phyloP scores from a whole-genome alignment of 2,113 vertebrate species.

The Microcebus tavaratra region DNA sequence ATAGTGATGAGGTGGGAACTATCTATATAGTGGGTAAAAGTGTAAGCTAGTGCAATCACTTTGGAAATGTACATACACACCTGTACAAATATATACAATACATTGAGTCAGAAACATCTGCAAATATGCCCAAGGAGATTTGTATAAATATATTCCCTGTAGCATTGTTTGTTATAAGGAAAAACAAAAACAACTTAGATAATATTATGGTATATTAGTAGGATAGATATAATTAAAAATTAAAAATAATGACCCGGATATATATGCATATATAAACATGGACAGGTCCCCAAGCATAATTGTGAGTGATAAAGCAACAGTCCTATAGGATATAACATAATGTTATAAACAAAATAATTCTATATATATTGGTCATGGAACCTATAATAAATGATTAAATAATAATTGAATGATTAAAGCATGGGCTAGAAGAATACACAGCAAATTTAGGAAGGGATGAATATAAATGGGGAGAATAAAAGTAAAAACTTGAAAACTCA shows the following conservation, averaged over 20 bases:
- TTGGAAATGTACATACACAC: background rate
- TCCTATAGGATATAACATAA: background rate
- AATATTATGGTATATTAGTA: background rate
- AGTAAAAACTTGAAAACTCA: background rate
- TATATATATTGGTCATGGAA: background rate
- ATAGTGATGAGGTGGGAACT: background rate
- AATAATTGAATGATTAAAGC: background rate
- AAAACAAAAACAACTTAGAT: background rate
- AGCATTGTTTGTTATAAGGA: background rate
- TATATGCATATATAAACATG: background rate
- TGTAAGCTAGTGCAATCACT: background rate
- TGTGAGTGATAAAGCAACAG: background rate
- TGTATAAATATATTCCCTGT: background rate
- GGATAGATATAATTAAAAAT: background rate
- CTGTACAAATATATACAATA: background rate
- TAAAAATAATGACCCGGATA: background rate
- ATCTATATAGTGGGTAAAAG: background rate
- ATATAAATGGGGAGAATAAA: background rate
- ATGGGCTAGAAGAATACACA: conserved; percentile 1
- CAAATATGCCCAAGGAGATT: background rate
- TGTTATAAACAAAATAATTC: background rate
- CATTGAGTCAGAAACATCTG: background rate
- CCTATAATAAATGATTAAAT: background rate
- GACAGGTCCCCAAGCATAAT: background rate
- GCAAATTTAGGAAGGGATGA: background rate